Conservation (phyloP, 2,888 invertebrate genomes). For the Caradrina kadenii region DNA sequence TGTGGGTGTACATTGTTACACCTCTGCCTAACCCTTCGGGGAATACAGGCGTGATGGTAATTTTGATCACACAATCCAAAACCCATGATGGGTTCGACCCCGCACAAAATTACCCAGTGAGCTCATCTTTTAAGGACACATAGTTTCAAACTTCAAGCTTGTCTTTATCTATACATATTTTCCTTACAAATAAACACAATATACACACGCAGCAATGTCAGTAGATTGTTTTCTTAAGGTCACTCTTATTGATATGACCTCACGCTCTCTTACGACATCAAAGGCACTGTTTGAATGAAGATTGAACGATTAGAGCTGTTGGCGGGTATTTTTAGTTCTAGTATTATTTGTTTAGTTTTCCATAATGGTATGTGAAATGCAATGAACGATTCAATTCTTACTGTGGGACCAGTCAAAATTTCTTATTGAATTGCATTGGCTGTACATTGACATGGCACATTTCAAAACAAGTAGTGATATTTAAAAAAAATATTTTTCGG, state of each 20-base stretch:
- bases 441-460: too few species aligned
- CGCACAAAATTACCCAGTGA: constrained; percentile 24
- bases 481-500: too few species aligned
- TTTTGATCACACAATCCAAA: constrained; percentile 1
- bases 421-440: too few species aligned
- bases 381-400: too few species aligned
- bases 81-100: constrained; percentile 13
- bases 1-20: too few species aligned
- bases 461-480: too few species aligned
- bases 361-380: neutral
- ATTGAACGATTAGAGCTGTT: constrained; percentile 47
- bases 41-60: too few species aligned
- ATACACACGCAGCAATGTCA: constrained; percentile 38
- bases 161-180: constrained; percentile 41
- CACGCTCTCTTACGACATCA: constrained; percentile 54
- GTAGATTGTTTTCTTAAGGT: constrained; percentile 69
- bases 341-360: constrained; percentile 4
- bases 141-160: constrained; percentile 16
- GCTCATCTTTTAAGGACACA: constrained; percentile 15
- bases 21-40: too few species aligned
- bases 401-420: too few species aligned
- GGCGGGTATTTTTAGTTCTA: constrained; percentile 7
- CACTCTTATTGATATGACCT: constrained; percentile 73
- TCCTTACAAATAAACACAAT: constrained; percentile 35
- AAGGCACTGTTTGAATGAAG: constrained; percentile 45